Evolutionary conservation across 2,797 vertebrate species (phyloP), one percentile per base, ranked within the genome.

Genomic region (Graptemys geographica): DNA sequence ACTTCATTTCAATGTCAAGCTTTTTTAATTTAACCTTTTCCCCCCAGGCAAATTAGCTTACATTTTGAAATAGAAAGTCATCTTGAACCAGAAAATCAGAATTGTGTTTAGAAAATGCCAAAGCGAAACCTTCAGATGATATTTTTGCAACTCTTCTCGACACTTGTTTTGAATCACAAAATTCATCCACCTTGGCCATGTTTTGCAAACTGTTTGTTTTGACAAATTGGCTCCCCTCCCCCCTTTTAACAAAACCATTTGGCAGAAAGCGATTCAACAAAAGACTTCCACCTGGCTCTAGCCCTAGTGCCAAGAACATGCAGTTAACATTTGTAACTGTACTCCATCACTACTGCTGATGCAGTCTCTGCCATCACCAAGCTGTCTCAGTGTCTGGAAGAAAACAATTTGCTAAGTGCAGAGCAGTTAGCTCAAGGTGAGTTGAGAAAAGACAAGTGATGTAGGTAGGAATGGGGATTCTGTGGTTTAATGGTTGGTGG

Each of bases 341-440:
- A 47, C 23, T 62, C 11, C 25, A 2, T 7, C 0, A 0, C 28
- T 19, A 55, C 5, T n/a, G 31, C 51, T 65, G 49, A 31, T 0
- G 18, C 1, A 49, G 78, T 21, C 2, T 3, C 0, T 25, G 12
- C 5, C 51, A 16, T 23, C n/a, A 33, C 33, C 81, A 16, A 65
- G 44, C n/a, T 52, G n/a, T 53, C 25, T 2, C 27, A 18, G n/a
- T 53, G 49, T n/a, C 44, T 76, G 72, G 25, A 76, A 76, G 72
- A 47, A 74, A 76, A 69, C 13, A 27, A 28, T 15, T 76, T 47
- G 41, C 41, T 9, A 47, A 47, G 12, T 53, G 23, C 15, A 51
- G n/a, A 44, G 9, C 3, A 49, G 33, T n/a, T n/a, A 65, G 3
- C 41, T 85, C 49, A 27, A 76, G 86, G 28, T 53, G 49, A 1